phyloP scores from a whole-genome alignment of 2,113 vertebrate species.

The Crypturellus undulatus region DNA sequence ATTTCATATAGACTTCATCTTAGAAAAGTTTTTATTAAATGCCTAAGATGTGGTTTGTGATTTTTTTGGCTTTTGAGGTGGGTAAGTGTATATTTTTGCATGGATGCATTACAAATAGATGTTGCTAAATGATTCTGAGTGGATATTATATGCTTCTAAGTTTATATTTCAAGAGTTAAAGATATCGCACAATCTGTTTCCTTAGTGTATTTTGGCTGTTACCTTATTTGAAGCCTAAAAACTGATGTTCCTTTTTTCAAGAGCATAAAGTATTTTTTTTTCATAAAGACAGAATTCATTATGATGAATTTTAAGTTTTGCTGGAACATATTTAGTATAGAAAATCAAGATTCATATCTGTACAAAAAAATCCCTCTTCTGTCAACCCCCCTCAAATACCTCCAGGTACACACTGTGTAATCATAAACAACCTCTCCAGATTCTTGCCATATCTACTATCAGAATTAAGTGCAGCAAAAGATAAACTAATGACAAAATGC shows the following conservation, averaged over 20 bases:
- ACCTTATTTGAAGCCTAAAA: slow-evolving; percentile 29
- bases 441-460: slow-evolving; percentile 46
- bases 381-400: neutral
- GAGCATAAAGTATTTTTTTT: neutral
- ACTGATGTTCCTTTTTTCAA: neutral
- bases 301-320: neutral
- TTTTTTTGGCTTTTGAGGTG: neutral
- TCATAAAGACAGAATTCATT: slow-evolving; percentile 16
- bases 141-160: slow-evolving; percentile 1
- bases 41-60: neutral
- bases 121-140: slow-evolving; percentile 7
- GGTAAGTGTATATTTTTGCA: neutral
- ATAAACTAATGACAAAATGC: slow-evolving; percentile 55
- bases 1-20: neutral
- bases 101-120: neutral
- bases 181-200: slow-evolving; percentile 13
- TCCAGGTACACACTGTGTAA: neutral
- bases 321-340: slow-evolving; percentile 21
- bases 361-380: neutral
- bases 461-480: slow-evolving; percentile 49
- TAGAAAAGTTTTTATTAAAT: slow-evolving; percentile 11
- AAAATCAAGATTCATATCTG: neutral
- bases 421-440: slow-evolving; percentile 23
- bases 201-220: slow-evolving; percentile 13
- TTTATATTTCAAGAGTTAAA: slow-evolving; percentile 52